Percentiles rank a stretch among this genome's conserved stretches.
These are phyloP conservation scores for Onychostoma macrolepis DNA, from an alignment of 2,113 vertebrate genomes.

Conservation along the genomic window DNA sequence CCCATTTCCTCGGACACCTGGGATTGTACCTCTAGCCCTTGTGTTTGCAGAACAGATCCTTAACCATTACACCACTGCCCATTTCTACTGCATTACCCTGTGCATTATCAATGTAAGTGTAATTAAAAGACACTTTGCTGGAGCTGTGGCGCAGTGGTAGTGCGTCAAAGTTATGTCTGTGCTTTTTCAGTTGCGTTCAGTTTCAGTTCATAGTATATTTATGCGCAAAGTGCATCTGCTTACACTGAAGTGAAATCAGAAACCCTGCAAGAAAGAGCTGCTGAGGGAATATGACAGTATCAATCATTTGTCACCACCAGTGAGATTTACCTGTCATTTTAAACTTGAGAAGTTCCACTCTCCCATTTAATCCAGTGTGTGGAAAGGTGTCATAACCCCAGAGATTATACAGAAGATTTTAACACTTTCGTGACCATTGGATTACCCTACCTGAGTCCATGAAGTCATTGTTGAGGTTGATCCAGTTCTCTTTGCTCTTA, in stretches of 20 bases:
- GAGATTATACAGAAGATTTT: background rate
- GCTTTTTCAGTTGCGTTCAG: background rate
- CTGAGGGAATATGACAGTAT: constrained; percentile 13
- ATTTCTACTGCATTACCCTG: background rate
- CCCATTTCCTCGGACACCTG: background rate
- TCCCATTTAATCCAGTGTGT: constrained; percentile 1
- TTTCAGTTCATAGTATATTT: background rate
- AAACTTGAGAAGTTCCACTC: background rate
- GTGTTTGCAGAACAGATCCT: constrained; percentile 3
- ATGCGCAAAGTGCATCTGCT: constrained; percentile 1
- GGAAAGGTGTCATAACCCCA: background rate
- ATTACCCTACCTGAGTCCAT: constrained; percentile 87
- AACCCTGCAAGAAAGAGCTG: constrained; percentile 11
- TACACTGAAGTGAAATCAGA: constrained; percentile 11
- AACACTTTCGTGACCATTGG: background rate
- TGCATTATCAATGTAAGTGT: constrained; percentile 28
- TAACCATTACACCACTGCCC: background rate
- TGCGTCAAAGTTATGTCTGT: background rate
- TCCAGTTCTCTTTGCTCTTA: constrained; percentile 86
- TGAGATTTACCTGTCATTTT: constrained; percentile 20
- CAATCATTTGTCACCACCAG: constrained; percentile 43
- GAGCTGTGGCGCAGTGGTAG: background rate
- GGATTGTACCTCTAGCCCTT: background rate
- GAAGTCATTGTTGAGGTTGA: constrained; percentile 85
- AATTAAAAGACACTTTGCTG: constrained; percentile 41